Conservation (phyloP, 2,888 invertebrate genomes). For the Drosophila maculinotata region DNA sequence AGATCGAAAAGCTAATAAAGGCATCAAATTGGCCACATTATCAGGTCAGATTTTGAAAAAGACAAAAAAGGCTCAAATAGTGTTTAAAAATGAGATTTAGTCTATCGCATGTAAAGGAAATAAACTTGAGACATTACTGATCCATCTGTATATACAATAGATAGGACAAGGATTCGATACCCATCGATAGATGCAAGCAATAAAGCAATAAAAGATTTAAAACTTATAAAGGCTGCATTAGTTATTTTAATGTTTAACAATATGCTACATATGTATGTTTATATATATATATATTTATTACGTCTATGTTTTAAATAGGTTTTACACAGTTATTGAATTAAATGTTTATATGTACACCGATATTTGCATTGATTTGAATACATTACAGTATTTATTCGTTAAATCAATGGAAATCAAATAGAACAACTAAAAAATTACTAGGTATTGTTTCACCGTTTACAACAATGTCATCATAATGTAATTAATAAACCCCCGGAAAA, state of each 20-base stretch:
- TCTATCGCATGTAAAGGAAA: too few relatives aligned
- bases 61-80: too few relatives aligned
- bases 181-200: not conserved
- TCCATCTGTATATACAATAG: not conserved
- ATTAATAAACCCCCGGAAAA: not conserved
- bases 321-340: constrained; percentile 19
- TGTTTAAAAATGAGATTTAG: too few relatives aligned
- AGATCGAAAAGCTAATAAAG: too few relatives aligned
- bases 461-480: constrained; percentile 4
- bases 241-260: constrained; percentile 13
- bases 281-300: constrained; percentile 13
- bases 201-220: not conserved
- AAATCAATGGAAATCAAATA: constrained; percentile 14
- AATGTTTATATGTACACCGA: constrained; percentile 30
- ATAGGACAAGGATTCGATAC: not conserved
- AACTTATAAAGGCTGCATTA: not conserved
- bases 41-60: too few relatives aligned
- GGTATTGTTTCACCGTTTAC: constrained; percentile 11
- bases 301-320: constrained; percentile 17
- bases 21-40: too few relatives aligned
- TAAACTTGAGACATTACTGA: too few relatives aligned
- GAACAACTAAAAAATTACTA: constrained; percentile 22
- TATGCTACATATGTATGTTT: constrained; percentile 3
- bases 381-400: not conserved
- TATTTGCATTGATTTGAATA: constrained; percentile 23